phyloP scores from a whole-genome alignment of 2,113 vertebrate genomes.

The Neotoma lepida region DNA sequence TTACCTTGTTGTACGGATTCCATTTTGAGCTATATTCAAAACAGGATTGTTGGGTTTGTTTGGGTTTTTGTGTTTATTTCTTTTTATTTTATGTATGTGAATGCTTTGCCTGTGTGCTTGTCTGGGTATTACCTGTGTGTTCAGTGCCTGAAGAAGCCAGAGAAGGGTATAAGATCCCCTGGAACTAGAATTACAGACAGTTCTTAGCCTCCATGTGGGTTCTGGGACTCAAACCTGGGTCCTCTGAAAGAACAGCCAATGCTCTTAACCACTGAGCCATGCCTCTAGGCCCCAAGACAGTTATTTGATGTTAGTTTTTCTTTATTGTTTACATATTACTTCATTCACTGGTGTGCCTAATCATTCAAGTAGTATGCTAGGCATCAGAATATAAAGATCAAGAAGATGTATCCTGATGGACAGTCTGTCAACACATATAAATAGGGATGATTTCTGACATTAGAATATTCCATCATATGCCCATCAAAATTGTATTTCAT shows the following conservation, averaged over 20 bases:
- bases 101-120: neutral
- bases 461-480: neutral
- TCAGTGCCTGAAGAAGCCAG: neutral
- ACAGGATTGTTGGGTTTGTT: neutral
- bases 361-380: neutral
- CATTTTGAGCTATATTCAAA: neutral
- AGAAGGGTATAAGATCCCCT: neutral
- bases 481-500: neutral
- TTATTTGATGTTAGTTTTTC: neutral
- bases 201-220: neutral
- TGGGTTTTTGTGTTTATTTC: neutral
- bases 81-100: neutral
- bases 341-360: neutral
- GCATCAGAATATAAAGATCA: neutral
- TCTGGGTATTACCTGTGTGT: neutral
- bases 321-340: neutral
- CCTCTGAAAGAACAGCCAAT: neutral
- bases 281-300: too few species aligned
- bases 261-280: neutral
- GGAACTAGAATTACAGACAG: neutral
- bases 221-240: neutral
- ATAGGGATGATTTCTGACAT: neutral
- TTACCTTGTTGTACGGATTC: neutral
- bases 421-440: neutral
- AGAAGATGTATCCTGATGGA: neutral